These are phyloP conservation scores for Thalassoma bifasciatum DNA, from an alignment of 2,113 vertebrate genomes.

Conservation along the genomic window DNA sequence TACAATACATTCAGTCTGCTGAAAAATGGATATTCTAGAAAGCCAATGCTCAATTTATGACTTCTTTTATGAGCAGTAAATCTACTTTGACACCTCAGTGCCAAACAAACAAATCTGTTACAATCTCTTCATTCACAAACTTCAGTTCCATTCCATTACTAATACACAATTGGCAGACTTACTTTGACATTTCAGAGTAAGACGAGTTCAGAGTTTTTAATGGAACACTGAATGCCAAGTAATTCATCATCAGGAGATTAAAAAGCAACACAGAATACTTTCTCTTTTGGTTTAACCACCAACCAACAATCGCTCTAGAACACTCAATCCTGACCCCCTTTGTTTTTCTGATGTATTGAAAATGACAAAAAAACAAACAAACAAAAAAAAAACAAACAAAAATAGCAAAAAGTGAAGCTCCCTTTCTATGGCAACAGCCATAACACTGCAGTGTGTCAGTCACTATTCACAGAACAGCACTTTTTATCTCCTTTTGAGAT, in stretches of 20 bases:
- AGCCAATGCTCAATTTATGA: conserved; percentile 47
- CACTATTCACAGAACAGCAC: conserved; percentile 15
- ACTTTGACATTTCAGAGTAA: conserved; percentile 22
- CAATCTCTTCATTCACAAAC: conserved; percentile 44
- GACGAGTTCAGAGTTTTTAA: conserved; percentile 37
- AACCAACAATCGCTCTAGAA: conserved; percentile 27
- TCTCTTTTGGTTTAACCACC: conserved; percentile 33
- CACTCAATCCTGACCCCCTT: conserved; percentile 53
- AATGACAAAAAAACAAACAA: not conserved
- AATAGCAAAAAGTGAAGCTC: not conserved
- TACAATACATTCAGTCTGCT: conserved; percentile 40
- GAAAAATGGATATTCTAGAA: conserved; percentile 51
- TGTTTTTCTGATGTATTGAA: conserved; percentile 43
- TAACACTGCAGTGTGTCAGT: conserved; percentile 27
- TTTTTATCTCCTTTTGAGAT: conserved; percentile 20
- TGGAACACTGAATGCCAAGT: conserved; percentile 58
- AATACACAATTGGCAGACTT: conserved; percentile 9
- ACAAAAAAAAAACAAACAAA: too few species aligned
- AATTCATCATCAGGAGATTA: conserved; percentile 66
- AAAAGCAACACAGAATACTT: conserved; percentile 46
- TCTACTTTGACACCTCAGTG: conserved; percentile 42
- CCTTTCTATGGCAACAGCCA: conserved; percentile 51
- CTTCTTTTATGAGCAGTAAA: conserved; percentile 58
- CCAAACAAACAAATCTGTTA: conserved; percentile 37
- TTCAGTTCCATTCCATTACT: conserved; percentile 15